A percentile compares a stretch with the other conserved stretches of the same genome.
These are phyloP conservation scores for Leucoraja ocellata DNA, from an alignment of 2,797 vertebrate species.

Conservation along the genomic window DNA sequence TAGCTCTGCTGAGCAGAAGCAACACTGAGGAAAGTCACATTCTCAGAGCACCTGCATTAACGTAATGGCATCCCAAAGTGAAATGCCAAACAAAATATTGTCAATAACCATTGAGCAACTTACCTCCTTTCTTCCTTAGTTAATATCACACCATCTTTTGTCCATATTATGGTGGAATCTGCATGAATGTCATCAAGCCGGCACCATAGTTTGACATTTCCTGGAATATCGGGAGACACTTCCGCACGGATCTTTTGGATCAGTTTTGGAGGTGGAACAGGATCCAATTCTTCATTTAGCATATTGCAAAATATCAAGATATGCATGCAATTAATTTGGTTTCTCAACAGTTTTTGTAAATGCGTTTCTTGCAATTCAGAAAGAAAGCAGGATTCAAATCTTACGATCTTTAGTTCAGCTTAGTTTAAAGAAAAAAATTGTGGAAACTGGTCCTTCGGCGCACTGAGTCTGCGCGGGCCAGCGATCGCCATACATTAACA, in stretches of 20 bases:
- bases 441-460: too few species aligned
- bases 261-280: conserved; percentile 65
- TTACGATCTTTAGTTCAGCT: background rate
- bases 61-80: background rate
- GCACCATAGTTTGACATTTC: conserved; percentile 77
- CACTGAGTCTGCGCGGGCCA: too few species aligned
- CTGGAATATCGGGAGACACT: conserved; percentile 63
- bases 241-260: conserved; percentile 72
- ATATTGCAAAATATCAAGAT: background rate
- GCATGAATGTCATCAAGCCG: conserved; percentile 69
- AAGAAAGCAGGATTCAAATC: background rate
- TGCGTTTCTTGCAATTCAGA: background rate
- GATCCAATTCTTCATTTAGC: conserved; percentile 12
- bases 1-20: background rate
- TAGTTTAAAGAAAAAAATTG: too few species aligned
- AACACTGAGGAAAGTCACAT: background rate
- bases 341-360: background rate
- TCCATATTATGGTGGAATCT: conserved; percentile 75
- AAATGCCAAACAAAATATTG: background rate
- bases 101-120: conserved; percentile 22
- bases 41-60: background rate
- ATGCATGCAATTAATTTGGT: background rate
- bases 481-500: too few species aligned
- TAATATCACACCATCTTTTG: conserved; percentile 64
- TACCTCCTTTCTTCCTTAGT: conserved; percentile 70